Conservation (phyloP, 1,140 invertebrate genomes). For the Caenorhabditis elegans region DNA sequence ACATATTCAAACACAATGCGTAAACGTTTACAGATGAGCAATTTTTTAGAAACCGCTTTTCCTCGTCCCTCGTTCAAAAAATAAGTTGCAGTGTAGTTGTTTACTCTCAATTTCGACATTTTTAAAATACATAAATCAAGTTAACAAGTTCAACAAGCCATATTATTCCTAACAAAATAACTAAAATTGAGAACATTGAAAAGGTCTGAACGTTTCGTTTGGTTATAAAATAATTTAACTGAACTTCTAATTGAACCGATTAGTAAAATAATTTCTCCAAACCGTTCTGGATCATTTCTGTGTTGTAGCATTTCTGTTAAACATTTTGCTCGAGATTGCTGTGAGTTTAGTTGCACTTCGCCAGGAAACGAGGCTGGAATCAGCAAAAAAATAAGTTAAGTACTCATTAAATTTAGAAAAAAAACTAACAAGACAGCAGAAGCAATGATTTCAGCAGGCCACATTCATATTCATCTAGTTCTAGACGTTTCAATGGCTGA, state of each 20-base stretch:
- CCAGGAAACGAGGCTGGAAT: not conserved
- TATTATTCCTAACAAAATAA: not conserved
- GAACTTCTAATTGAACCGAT: not conserved
- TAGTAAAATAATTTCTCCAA: conserved; percentile 1
- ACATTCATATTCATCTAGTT: conserved; percentile 12
- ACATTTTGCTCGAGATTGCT: not conserved
- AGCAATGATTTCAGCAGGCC: not conserved
- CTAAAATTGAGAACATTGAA: not conserved
- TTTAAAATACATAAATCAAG: too few relatives aligned
- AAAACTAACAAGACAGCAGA: conserved; percentile 2
- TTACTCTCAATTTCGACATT: too few relatives aligned
- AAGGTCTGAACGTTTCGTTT: not conserved
- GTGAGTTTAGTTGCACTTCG: not conserved
- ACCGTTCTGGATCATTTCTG: not conserved
- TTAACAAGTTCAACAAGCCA: too few relatives aligned
- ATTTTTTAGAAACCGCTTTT: too few relatives aligned
- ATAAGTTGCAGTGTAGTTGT: too few relatives aligned
- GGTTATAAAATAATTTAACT: not conserved
- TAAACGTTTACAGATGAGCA: too few relatives aligned
- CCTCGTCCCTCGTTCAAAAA: too few relatives aligned
- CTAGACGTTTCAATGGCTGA: not conserved
- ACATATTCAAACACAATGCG: too few relatives aligned
- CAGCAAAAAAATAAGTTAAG: not conserved
- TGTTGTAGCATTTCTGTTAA: too few relatives aligned
- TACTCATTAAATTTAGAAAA: too few relatives aligned